These are phyloP conservation scores for Actenoides lindsayi DNA, from an alignment of 2,113 vertebrate genomes.

Conservation along the genomic window DNA sequence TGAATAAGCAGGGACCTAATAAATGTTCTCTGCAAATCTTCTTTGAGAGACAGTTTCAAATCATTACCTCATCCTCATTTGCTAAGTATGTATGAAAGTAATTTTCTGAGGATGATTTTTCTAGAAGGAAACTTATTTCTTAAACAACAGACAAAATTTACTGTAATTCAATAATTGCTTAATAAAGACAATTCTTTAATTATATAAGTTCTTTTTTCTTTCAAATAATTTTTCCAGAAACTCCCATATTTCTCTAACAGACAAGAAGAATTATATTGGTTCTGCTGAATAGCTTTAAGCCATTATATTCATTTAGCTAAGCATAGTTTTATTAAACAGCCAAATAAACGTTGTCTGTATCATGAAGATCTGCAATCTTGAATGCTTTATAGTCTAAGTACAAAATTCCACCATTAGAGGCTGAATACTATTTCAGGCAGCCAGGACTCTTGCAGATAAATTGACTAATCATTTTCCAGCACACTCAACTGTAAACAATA, in stretches of 20 bases:
- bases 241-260: not conserved
- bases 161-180: not conserved
- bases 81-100: not conserved
- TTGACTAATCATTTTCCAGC: not conserved
- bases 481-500: not conserved
- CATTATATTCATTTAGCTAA: not conserved
- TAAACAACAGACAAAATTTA: not conserved
- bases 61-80: not conserved
- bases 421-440: not conserved
- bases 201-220: not conserved
- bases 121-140: not conserved
- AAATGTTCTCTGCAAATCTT: not conserved
- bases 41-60: not conserved
- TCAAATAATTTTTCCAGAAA: constrained; percentile 19
- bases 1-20: not conserved
- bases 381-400: not conserved
- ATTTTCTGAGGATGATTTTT: not conserved
- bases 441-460: not conserved
- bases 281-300: not conserved
- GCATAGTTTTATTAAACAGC: not conserved
- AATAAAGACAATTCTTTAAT: not conserved
- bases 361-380: not conserved
- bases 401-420: not conserved
- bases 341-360: not conserved
- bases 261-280: not conserved